Evolutionary conservation across 2,113 vertebrate species (phyloP).

Genomic region (Odobenus rosmarus): DNA sequence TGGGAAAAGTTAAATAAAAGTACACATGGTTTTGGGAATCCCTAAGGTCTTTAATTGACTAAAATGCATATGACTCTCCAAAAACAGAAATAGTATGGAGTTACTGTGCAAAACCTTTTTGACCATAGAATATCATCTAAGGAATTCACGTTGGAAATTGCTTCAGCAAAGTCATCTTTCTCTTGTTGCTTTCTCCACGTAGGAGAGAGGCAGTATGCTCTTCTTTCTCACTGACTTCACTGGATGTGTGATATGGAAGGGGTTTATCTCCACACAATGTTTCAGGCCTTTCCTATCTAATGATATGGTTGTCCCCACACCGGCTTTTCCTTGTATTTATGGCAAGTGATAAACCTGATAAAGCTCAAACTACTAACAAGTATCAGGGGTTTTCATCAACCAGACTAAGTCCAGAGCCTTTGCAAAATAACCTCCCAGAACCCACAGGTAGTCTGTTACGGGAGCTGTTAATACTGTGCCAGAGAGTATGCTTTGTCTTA

Average conservation of each 20-base stretch:
- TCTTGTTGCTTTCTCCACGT: fast-evolving
- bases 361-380: not conserved
- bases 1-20: not conserved
- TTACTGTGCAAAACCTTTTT: not conserved
- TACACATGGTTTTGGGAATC: not conserved
- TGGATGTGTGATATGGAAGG: not conserved
- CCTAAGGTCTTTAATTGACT: not conserved
- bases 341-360: not conserved
- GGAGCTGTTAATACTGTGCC: not conserved
- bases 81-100: not conserved
- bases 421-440: not conserved
- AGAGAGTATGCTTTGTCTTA: not conserved
- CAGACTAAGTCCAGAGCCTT: not conserved
- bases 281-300: not conserved
- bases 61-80: not conserved
- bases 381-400: not conserved
- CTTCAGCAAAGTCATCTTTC: not conserved
- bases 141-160: not conserved
- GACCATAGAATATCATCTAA: not conserved
- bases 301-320: not conserved
- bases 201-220: not conserved
- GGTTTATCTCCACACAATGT: not conserved
- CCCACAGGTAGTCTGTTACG: fast-evolving
- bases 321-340: not conserved
- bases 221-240: not conserved